Conservation (phyloP, 2,113 vertebrate genomes). For the Ameiurus melas region DNA sequence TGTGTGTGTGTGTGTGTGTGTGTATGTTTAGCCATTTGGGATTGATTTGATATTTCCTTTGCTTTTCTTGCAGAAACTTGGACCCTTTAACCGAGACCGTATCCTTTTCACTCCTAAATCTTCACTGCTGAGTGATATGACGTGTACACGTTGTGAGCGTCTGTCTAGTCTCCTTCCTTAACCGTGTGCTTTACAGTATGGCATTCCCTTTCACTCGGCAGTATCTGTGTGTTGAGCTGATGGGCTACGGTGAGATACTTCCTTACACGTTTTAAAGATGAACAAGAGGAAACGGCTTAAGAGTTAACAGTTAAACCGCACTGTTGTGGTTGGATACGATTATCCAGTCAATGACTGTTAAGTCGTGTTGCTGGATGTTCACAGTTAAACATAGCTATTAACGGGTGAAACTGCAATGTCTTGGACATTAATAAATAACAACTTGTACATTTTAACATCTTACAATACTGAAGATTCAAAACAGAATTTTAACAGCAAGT, state of each 20-base stretch:
- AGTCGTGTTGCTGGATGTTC: neutral
- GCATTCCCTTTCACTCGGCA: slow-evolving; percentile 95
- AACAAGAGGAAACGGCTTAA: neutral
- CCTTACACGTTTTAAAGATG: neutral
- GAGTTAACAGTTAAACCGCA: neutral
- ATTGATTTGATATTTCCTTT: slow-evolving; percentile 12
- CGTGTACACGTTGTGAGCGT: neutral
- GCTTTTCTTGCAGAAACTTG: slow-evolving; percentile 81
- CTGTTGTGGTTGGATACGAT: neutral
- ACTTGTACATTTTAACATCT: neutral
- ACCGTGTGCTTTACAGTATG: slow-evolving; percentile 76
- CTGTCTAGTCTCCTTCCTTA: slow-evolving; percentile 41
- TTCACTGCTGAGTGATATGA: neutral
- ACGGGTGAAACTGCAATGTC: neutral
- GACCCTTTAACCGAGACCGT: slow-evolving; percentile 94
- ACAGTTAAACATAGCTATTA: neutral
- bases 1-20: too few species aligned
- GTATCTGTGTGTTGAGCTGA: slow-evolving; percentile 92
- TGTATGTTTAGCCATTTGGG: neutral
- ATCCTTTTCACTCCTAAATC: slow-evolving; percentile 73
- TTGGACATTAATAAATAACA: neutral
- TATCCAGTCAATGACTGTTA: neutral
- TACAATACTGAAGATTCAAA: neutral
- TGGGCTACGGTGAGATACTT: slow-evolving; percentile 89
- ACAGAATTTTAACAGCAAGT: neutral